These are phyloP conservation scores for Delia radicum DNA, from an alignment of 1,140 invertebrate species.

Conservation along the genomic window DNA sequence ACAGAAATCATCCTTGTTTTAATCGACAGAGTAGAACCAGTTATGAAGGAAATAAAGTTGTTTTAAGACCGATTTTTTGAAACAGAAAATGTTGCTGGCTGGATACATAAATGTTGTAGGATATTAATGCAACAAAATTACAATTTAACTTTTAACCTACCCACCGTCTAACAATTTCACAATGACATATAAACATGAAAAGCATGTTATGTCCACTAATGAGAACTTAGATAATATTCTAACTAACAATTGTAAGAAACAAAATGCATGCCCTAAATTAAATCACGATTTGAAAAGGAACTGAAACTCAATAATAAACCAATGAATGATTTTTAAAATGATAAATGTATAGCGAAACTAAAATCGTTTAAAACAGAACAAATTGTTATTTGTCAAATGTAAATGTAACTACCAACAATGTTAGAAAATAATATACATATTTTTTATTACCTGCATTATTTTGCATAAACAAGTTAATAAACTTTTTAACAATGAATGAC, in stretches of 20 bases:
- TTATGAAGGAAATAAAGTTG: too few relatives aligned
- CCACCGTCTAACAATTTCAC: too few relatives aligned
- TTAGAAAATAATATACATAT: too few relatives aligned
- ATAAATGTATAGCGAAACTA: not conserved
- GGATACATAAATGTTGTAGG: too few relatives aligned
- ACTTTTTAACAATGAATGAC: not conserved
- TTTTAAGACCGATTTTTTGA: too few relatives aligned
- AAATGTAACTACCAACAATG: not conserved
- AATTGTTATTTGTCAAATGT: not conserved
- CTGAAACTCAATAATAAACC: not conserved
- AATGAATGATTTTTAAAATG: not conserved
- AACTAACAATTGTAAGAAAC: too few relatives aligned
- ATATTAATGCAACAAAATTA: too few relatives aligned
- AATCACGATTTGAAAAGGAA: constrained; percentile 4
- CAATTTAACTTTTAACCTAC: not conserved
- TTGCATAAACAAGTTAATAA: not conserved
- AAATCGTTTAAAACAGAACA: not conserved
- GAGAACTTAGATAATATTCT: not conserved
- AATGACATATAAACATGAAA: not conserved
- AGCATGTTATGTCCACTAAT: not conserved
- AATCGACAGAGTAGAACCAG: too few relatives aligned
- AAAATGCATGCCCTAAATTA: not conserved
- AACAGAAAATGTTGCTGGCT: too few relatives aligned
- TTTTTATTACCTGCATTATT: too few relatives aligned
- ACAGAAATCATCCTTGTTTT: too few relatives aligned